Evolutionary conservation across 2,888 invertebrate species (phyloP), one percentile per base, ranked within the genome.

Genomic region (Spisula solida): DNA sequence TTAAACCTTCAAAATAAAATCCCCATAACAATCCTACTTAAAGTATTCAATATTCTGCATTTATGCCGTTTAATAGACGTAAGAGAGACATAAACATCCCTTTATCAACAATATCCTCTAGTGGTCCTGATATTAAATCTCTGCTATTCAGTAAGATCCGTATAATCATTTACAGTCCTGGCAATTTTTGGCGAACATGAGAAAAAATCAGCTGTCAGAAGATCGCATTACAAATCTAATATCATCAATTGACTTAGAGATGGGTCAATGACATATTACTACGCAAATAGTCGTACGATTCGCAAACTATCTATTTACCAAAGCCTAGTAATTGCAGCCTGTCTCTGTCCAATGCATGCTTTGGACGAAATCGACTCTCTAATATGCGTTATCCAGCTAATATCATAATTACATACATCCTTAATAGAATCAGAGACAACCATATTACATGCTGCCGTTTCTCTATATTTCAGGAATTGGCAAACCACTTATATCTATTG

Each of bases 211-310:
- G 75, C 75, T 31, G 75, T 75, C 75, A 31, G 75, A 75, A 31
- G 75, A 75, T 75, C 18, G 75, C 34, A 18, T 75, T 75, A 75
- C 75, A 14, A 34, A 75, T 75, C 75, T 31, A 75, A 75, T 75
- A 75, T 75, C 34, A 34, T 75, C 75, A 31, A 34, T 75, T 75
- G 29, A 75, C 29, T 75, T 18, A 75, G 34, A 6, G 16, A 75
- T 34, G 14, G 31, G 75, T 75, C 75, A 31, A 31, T 75, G 75
- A 8, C 34, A 16, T 75, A 75, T 31, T 5, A 31, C 18, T 34
- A 75, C 75, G 31, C 75, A 75, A 18, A 75, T 31, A 31, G 75
- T 75, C 34, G 18, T 18, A 18, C 8, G 29, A 75, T 31, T 0
- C 29, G 31, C 25, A 34, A 31, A 34, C 18, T 16, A 18, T 75